A percentile compares a stretch with the other conserved stretches of the same genome.
Conservation (phyloP, 2,888 invertebrate genomes). For the Craniophora ligustri region DNA sequence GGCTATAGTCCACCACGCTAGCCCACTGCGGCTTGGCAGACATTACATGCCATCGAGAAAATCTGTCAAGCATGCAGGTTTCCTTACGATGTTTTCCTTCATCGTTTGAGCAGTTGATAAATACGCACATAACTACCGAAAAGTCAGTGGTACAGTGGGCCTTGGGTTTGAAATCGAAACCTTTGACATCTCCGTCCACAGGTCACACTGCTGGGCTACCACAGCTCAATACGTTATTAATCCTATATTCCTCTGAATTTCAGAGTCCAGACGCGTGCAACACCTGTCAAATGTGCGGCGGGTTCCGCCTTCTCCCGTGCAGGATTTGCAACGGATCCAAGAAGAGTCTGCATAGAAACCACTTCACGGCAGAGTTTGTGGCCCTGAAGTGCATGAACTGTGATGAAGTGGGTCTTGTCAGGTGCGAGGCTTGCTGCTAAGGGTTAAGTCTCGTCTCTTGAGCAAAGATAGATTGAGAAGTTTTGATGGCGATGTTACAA, state of each 20-base stretch:
- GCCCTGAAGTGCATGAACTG: slow-evolving; percentile 98
- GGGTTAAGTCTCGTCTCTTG: slow-evolving; percentile 10
- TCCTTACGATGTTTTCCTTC: too few species aligned
- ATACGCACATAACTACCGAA: too few species aligned
- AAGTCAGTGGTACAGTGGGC: too few species aligned
- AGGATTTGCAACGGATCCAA: slow-evolving; percentile 98
- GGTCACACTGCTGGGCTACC: too few species aligned
- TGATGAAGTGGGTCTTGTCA: slow-evolving; percentile 97
- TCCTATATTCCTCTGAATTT: slow-evolving; percentile 63
- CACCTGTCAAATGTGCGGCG: slow-evolving; percentile 96
- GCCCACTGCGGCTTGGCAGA: too few species aligned
- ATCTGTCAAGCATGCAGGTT: too few species aligned
- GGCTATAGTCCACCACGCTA: too few species aligned
- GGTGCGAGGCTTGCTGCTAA: slow-evolving; percentile 94
- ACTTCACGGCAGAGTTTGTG: slow-evolving; percentile 97
- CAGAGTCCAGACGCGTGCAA: slow-evolving; percentile 94
- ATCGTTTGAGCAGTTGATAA: too few species aligned
- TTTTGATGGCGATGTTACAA: slow-evolving; percentile 9
- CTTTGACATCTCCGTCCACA: neutral
- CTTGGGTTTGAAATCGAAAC: too few species aligned
- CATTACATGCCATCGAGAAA: too few species aligned
- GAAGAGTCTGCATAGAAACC: slow-evolving; percentile 97
- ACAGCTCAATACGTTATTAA: too few species aligned
- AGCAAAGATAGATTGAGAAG: neutral
- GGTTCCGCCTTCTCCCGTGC: slow-evolving; percentile 96